These are phyloP conservation scores for Petrocephalus sullivani DNA, from an alignment of 2,797 vertebrate species.

Conservation along the genomic window DNA sequence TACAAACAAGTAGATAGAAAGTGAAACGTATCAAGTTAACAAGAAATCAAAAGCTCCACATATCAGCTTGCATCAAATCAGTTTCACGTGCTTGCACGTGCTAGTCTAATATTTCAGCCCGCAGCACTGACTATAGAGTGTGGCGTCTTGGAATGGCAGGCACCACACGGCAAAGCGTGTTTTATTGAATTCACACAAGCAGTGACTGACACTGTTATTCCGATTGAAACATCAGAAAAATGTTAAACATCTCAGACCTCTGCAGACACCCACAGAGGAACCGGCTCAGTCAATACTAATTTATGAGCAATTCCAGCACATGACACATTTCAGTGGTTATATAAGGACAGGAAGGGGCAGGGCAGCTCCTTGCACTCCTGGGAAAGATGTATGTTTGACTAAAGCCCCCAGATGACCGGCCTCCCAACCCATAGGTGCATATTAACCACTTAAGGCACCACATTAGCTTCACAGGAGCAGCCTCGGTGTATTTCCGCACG, in stretches of 20 bases:
- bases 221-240: neutral
- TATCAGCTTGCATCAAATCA: neutral
- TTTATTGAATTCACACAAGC: conserved; percentile 2
- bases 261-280: neutral
- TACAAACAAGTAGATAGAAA: neutral
- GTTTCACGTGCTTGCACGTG: neutral
- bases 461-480: neutral
- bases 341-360: neutral
- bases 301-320: neutral
- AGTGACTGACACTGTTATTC: neutral
- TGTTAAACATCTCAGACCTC: neutral
- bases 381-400: neutral
- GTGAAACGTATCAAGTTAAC: neutral
- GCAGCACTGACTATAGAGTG: neutral
- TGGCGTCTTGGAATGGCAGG: neutral
- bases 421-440: neutral
- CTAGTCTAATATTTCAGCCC: neutral
- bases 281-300: neutral
- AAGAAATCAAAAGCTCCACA: neutral
- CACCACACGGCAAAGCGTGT: neutral
- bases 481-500: neutral
- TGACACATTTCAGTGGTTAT: neutral
- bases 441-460: neutral
- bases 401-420: neutral
- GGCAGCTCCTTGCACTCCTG: neutral